phyloP scores from a whole-genome alignment of 2,888 invertebrate genomes.

The Fissipunctia ypsillon region DNA sequence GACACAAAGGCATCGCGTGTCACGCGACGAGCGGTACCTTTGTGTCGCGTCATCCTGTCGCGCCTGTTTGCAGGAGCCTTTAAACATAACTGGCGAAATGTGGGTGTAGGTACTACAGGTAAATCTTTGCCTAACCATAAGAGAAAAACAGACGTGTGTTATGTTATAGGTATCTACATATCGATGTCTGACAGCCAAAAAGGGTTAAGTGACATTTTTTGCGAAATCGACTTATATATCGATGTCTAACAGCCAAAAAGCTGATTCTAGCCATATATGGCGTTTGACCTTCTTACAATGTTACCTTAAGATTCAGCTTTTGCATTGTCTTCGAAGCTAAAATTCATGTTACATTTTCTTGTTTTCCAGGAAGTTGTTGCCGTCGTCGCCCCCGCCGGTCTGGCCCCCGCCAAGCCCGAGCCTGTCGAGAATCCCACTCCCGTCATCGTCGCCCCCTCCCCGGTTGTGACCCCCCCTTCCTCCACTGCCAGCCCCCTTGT shows the following conservation, averaged over 20 bases:
- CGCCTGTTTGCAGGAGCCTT: no score
- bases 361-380: slow-evolving; percentile 56
- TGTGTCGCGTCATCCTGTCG: no score
- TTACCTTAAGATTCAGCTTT: neutral
- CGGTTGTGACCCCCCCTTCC: slow-evolving; percentile 53
- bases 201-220: no score
- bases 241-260: no score
- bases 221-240: no score
- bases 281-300: no score
- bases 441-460: no score
- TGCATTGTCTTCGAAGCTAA: neutral
- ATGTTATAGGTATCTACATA: no score
- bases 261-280: no score
- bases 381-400: slow-evolving; percentile 66
- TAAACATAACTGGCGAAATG: neutral
- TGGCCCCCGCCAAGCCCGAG: slow-evolving; percentile 61
- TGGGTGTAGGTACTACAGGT: neutral
- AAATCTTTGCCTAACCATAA: neutral
- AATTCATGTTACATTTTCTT: neutral
- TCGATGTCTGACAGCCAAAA: no score
- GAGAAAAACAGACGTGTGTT: neutral
- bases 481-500: slow-evolving; percentile 66
- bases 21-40: no score
- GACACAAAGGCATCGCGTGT: no score
- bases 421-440: slow-evolving; percentile 54